Evolutionary conservation across 1,140 invertebrate genomes (phyloP), one percentile per base, ranked within the genome.

Genomic region (Polyergus mexicanus): DNA sequence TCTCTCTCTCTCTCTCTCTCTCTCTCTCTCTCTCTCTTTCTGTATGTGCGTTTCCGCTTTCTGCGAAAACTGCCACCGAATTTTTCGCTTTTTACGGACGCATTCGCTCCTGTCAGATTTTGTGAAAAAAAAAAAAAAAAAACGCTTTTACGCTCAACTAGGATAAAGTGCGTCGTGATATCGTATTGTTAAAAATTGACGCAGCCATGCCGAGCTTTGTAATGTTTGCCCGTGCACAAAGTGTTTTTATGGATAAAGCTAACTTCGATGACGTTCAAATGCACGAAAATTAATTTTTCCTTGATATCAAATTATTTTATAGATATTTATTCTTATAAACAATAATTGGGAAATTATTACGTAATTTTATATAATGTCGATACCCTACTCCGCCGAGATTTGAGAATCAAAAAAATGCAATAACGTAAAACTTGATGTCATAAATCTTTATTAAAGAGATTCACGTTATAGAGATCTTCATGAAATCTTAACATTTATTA

Each of bases 111-210:
- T 47, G 78, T 83, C 68, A 83, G 78, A 83, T 72, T 83, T 83
- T 83, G 54, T 10, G 78, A 54, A 62, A 83, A n/a, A n/a, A n/a
- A n/a, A n/a, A n/a, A n/a, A n/a, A n/a, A n/a, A n/a, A 83, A 81
- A 74, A 83, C 54, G 68, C 68, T 83, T 83, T 83, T 83, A 74
- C 68, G 78, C 38, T 13, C 38, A 13, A 74, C 38, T 44, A 25
- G 13, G 28, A 62, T 83, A 83, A 83, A 83, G 78, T 83, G 54
- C 78, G 78, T 74, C 78, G 41, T 83, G 78, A 83, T 83, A 74
- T 62, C 41, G 68, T 38, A 10, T 71, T 72, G 78, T 83, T 83
- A 83, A 83, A 83, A 83, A 83, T 83, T 72, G 78, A 83, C 54
- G 68, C 68, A n/a, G 13, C 22, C 19, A n/a, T 19, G 56, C 11